These are phyloP conservation scores for Hiodon alosoides DNA, from an alignment of 2,113 vertebrate genomes.

Conservation along the genomic window DNA sequence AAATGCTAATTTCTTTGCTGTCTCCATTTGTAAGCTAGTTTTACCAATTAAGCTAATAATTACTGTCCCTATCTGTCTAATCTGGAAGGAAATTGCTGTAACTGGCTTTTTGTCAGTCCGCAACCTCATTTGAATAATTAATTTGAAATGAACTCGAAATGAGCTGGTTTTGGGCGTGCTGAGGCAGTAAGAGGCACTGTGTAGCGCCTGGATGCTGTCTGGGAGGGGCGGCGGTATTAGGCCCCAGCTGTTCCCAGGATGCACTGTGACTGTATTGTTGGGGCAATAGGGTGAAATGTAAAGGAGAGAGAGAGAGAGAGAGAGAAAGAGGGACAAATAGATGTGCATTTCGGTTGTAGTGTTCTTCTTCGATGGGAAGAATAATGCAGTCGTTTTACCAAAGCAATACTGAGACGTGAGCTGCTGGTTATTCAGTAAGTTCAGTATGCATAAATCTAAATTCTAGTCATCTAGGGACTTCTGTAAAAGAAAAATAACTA, in stretches of 20 bases:
- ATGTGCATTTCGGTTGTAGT: not conserved
- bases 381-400: not conserved
- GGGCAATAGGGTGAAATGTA: no score
- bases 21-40: slow-evolving; percentile 51
- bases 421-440: not conserved
- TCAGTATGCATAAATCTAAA: not conserved
- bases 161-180: not conserved
- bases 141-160: slow-evolving; percentile 35
- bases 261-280: not conserved
- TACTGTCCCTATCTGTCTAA: slow-evolving; percentile 54
- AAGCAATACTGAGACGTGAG: not conserved
- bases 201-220: not conserved
- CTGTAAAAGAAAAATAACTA: not conserved
- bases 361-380: not conserved
- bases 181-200: not conserved
- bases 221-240: not conserved
- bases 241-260: not conserved
- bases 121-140: slow-evolving; percentile 60
- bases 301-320: not conserved
- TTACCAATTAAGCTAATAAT: no score
- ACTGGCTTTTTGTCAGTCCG: slow-evolving; percentile 66
- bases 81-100: slow-evolving; percentile 43
- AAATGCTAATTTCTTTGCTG: slow-evolving; percentile 44
- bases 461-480: not conserved
- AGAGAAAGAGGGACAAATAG: not conserved